These are phyloP conservation scores for Ormyrus thymus DNA, from an alignment of 2,888 invertebrate genomes.

Conservation along the genomic window DNA sequence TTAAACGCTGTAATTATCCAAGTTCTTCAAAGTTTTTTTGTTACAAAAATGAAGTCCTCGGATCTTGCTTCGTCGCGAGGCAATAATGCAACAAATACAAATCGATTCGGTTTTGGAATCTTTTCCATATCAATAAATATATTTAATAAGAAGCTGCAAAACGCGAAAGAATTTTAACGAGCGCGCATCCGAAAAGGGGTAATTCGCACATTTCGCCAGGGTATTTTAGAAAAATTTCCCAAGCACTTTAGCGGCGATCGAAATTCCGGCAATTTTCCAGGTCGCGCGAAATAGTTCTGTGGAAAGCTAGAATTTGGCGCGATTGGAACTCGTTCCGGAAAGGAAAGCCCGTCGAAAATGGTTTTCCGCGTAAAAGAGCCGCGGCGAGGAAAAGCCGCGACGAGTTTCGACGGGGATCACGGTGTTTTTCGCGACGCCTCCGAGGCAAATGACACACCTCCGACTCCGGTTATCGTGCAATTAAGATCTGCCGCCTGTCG, in stretches of 20 bases:
- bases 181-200: background rate
- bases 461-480: slow-evolving; percentile 65
- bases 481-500: slow-evolving; percentile 65
- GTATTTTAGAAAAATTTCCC: background rate
- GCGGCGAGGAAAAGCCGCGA: slow-evolving; percentile 5
- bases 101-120: too few relatives aligned
- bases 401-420: slow-evolving; percentile 6
- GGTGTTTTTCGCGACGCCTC: slow-evolving; percentile 14
- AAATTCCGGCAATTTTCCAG: background rate
- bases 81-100: too few relatives aligned
- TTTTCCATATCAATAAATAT: too few relatives aligned
- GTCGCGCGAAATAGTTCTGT: background rate
- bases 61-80: too few relatives aligned
- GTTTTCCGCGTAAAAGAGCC: slow-evolving; percentile 10
- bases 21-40: too few relatives aligned
- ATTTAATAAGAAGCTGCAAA: too few relatives aligned
- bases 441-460: background rate
- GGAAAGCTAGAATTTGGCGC: slow-evolving; percentile 1
- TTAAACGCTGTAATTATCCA: too few relatives aligned
- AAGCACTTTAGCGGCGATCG: background rate
- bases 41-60: too few relatives aligned
- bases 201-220: background rate
- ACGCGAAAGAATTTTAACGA: background rate
- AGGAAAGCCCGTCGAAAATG: background rate
- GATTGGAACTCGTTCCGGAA: background rate